Evolutionary conservation across 2,113 vertebrate genomes (phyloP).

Genomic region (Sapajus apella): DNA sequence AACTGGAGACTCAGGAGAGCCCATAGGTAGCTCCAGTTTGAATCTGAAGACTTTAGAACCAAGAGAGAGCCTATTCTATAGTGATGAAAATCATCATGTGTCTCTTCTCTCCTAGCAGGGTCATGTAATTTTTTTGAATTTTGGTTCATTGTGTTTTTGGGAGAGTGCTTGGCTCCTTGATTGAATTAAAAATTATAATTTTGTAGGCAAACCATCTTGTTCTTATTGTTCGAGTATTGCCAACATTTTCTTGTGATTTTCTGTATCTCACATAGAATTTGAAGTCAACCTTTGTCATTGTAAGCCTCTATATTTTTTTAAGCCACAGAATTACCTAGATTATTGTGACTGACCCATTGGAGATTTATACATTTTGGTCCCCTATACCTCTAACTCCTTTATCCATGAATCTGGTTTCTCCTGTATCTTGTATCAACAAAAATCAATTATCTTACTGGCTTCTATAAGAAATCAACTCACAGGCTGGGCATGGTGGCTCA

Average conservation of each 20-base stretch:
- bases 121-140: background rate
- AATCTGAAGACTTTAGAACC: no score
- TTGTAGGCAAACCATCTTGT: background rate
- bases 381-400: background rate
- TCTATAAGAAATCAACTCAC: background rate
- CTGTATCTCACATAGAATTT: background rate
- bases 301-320: background rate
- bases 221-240: background rate
- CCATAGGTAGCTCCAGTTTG: background rate
- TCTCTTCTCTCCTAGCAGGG: background rate
- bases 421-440: background rate
- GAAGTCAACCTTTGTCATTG: background rate
- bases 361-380: background rate
- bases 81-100: background rate
- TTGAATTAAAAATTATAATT: background rate
- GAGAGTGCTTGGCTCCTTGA: background rate
- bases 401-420: background rate
- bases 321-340: background rate
- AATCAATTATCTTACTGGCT: background rate
- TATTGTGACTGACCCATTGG: background rate
- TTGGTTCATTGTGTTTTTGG: background rate
- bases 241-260: background rate
- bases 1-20: background rate
- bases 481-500: no score
- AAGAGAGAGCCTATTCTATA: background rate